These are phyloP conservation scores for Sarcophilus harrisii DNA, from an alignment of 2,797 vertebrate species.

Conservation along the genomic window DNA sequence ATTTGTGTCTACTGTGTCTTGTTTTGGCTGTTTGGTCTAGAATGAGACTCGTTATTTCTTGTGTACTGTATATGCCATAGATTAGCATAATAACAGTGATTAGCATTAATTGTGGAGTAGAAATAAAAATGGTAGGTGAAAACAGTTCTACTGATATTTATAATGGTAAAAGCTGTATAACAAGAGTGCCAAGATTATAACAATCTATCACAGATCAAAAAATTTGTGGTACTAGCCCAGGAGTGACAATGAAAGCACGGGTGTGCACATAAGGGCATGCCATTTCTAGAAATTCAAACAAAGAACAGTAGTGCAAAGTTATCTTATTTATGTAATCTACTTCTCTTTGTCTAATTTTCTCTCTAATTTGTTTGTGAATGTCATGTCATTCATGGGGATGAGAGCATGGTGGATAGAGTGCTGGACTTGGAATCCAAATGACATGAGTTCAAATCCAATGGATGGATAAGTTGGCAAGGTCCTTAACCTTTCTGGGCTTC, in stretches of 20 bases:
- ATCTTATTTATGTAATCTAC: neutral
- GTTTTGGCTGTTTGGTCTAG: conserved; percentile 63
- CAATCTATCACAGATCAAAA: conserved; percentile 54
- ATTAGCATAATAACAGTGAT: conserved; percentile 69
- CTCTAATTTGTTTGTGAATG: neutral
- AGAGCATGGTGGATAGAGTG: neutral
- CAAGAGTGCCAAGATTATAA: conserved; percentile 45
- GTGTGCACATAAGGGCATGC: neutral
- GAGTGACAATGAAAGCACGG: neutral
- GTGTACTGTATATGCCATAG: conserved; percentile 64
- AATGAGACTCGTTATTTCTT: conserved; percentile 64
- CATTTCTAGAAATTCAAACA: neutral
- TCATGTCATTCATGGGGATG: neutral
- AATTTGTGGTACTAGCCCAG: neutral
- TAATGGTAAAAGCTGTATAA: conserved; percentile 55
- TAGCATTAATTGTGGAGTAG: conserved; percentile 67
- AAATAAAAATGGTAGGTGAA: conserved; percentile 57
- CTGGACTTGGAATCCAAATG: neutral
- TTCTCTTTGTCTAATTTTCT: neutral
- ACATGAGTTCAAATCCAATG: neutral
- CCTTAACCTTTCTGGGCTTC: neutral
- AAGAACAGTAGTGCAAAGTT: neutral
- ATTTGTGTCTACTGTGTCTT: conserved; percentile 64
- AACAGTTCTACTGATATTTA: conserved; percentile 40
- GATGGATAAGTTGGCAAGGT: neutral